These are phyloP conservation scores for Cantharis flavilabris DNA, from an alignment of 2,888 invertebrate genomes.

Conservation along the genomic window DNA sequence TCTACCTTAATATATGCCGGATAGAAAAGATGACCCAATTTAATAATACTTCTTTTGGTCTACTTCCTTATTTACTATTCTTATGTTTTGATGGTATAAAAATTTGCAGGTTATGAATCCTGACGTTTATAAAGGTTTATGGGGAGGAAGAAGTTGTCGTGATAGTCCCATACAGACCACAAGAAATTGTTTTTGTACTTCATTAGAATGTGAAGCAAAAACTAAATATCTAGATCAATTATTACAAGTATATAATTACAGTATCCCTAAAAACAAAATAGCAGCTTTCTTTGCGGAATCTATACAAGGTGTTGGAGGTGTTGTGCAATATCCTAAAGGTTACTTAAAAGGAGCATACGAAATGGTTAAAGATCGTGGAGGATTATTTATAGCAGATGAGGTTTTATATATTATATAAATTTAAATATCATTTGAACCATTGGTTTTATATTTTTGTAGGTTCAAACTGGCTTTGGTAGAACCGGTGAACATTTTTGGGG, in stretches of 20 bases:
- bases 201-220: slow-evolving; percentile 70
- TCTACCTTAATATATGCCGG: too few relatives aligned
- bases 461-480: slow-evolving; percentile 96
- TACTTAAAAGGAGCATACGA: slow-evolving; percentile 83
- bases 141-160: slow-evolving; percentile 87
- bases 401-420: slow-evolving; percentile 52
- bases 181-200: slow-evolving; percentile 68
- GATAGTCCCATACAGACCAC: slow-evolving; percentile 82
- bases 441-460: slow-evolving; percentile 57
- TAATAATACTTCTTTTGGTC: too few relatives aligned
- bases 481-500: slow-evolving; percentile 96
- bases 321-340: slow-evolving; percentile 88
- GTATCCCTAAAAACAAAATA: slow-evolving; percentile 75
- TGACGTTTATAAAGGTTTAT: slow-evolving; percentile 87
- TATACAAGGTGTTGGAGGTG: slow-evolving; percentile 95
- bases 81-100: too few relatives aligned
- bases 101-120: slow-evolving; percentile 79
- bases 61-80: too few relatives aligned
- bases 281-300: slow-evolving; percentile 94
- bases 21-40: too few relatives aligned
- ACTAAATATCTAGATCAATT: slow-evolving; percentile 84
- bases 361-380: slow-evolving; percentile 78
- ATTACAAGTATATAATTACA: slow-evolving; percentile 76
- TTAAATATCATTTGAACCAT: not conserved
- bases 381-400: slow-evolving; percentile 91